Conservation (phyloP, 2,888 invertebrate genomes). For the Acronicta leporina region DNA sequence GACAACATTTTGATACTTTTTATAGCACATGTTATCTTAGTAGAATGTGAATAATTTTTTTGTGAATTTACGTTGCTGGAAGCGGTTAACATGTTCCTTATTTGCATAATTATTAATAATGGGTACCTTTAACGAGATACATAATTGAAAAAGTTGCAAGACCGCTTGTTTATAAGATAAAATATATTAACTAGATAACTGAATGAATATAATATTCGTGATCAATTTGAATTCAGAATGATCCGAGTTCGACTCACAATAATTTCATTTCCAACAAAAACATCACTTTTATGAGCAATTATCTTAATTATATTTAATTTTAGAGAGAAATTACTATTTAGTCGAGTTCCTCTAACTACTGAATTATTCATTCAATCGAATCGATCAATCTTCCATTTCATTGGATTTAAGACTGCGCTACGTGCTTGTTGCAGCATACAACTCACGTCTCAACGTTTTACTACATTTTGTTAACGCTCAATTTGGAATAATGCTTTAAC, state of each 20-base stretch:
- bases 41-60: slow-evolving; percentile 12
- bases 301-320: slow-evolving; percentile 50
- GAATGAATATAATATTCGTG: too few species aligned
- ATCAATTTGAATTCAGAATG: slow-evolving; percentile 5
- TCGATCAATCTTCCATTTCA: slow-evolving; percentile 47
- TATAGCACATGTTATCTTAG: neutral
- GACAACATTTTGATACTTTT: slow-evolving; percentile 26
- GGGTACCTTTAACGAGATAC: neutral
- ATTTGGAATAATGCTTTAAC: slow-evolving; percentile 27
- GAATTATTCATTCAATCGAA: slow-evolving; percentile 60
- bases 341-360: slow-evolving; percentile 50
- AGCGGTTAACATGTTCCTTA: slow-evolving; percentile 3
- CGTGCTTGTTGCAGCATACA: slow-evolving; percentile 35
- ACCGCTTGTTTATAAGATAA: neutral
- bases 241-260: slow-evolving; percentile 3
- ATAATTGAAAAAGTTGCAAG: slow-evolving; percentile 17
- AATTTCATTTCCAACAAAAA: slow-evolving; percentile 27
- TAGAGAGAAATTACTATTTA: slow-evolving; percentile 22
- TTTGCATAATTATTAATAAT: slow-evolving; percentile 11
- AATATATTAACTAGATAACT: neutral
- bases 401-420: slow-evolving; percentile 39
- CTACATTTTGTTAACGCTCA: slow-evolving; percentile 36
- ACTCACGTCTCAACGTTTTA: slow-evolving; percentile 31
- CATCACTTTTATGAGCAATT: slow-evolving; percentile 54
- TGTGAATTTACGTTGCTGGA: slow-evolving; percentile 1